Evolutionary conservation across 2,113 vertebrate species (phyloP).

Genomic region (Prietella phreatophila): DNA sequence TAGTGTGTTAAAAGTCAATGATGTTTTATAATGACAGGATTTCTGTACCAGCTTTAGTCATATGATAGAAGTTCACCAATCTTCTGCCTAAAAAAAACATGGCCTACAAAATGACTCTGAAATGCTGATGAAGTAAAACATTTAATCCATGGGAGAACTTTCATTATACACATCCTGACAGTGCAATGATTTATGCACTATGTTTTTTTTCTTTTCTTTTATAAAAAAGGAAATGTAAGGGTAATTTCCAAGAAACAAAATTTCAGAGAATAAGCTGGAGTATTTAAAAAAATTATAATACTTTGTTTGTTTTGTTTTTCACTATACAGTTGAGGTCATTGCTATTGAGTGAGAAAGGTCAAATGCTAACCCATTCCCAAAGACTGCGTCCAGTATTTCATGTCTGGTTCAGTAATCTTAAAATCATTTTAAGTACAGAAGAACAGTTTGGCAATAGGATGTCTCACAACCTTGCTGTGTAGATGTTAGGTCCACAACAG

Average conservation of each 20-base stretch:
- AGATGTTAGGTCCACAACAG: slow-evolving; percentile 17
- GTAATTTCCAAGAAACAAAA: not conserved
- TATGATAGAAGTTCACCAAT: not conserved
- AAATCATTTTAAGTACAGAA: not conserved
- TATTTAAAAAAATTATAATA: too few species aligned
- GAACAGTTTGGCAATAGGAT: not conserved
- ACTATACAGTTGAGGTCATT: not conserved
- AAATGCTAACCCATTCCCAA: not conserved
- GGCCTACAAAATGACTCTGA: not conserved
- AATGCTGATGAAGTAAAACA: not conserved
- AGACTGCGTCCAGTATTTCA: not conserved
- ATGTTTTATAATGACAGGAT: slow-evolving; percentile 4
- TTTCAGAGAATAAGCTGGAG: not conserved
- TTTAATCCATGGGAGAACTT: not conserved
- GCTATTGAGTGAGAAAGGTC: not conserved
- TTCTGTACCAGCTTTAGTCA: not conserved
- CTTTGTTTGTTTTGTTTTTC: too few species aligned
- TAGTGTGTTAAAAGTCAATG: slow-evolving; percentile 2
- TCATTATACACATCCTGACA: not conserved
- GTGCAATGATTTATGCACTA: not conserved
- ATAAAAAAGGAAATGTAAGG: not conserved
- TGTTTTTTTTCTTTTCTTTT: not conserved
- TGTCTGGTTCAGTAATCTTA: not conserved
- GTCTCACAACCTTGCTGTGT: not conserved
- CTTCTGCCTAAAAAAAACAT: not conserved